phyloP scores from a whole-genome alignment of 2,113 vertebrate species.

The Synodontis membranacea region DNA sequence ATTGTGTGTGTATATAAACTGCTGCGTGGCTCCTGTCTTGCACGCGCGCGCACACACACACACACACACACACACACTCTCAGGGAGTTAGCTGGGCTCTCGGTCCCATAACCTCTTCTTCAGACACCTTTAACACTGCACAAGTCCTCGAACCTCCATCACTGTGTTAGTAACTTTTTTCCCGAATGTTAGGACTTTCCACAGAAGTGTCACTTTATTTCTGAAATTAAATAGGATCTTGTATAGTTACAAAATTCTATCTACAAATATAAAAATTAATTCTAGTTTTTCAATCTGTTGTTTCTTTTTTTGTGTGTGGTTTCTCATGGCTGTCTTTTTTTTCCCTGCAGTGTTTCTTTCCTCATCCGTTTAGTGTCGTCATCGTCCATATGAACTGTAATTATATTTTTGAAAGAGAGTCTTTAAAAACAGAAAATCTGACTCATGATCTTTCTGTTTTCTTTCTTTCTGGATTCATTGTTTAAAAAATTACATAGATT shows the following conservation, averaged over 20 bases:
- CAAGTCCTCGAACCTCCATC: conserved; percentile 75
- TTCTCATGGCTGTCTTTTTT: conserved; percentile 61
- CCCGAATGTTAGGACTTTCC: conserved; percentile 72
- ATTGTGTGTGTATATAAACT: background rate
- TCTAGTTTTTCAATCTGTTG: conserved; percentile 70
- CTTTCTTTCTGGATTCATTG: conserved; percentile 69
- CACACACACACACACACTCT: conserved; percentile 66
- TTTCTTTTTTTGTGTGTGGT: conserved; percentile 69
- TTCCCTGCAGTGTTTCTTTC: conserved; percentile 59
- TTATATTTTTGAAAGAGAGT: conserved; percentile 84
- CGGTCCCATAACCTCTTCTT: conserved; percentile 66
- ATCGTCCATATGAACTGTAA: conserved; percentile 82
- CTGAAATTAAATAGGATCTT: conserved; percentile 67
- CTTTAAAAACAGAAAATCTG: conserved; percentile 77
- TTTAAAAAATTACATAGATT: conserved; percentile 68
- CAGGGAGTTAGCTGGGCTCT: conserved; percentile 79
- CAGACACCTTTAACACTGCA: conserved; percentile 71
- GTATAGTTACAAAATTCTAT: conserved; percentile 48
- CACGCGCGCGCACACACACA: conserved; percentile 64
- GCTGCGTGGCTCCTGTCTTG: too few relatives aligned
- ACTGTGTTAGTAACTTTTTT: conserved; percentile 74
- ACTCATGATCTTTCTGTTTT: conserved; percentile 66
- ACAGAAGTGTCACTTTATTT: background rate
- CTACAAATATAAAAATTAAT: conserved; percentile 58
- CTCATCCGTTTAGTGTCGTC: conserved; percentile 67